Evolutionary conservation across 2,797 vertebrate genomes (phyloP), one percentile per base, ranked within the genome.

Genomic region (Epinephelus coioides): DNA sequence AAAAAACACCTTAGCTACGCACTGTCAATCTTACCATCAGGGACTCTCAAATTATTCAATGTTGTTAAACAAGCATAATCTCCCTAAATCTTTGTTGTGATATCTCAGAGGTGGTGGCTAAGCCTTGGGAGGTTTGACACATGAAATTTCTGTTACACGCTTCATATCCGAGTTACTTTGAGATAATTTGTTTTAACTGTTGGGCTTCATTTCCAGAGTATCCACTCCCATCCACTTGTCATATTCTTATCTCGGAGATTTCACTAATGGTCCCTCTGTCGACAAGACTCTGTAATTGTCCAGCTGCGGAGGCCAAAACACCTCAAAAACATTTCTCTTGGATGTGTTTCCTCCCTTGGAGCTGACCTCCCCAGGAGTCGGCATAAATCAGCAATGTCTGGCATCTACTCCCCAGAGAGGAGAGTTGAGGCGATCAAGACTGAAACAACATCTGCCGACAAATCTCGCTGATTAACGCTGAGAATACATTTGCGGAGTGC

Each of bases 301-400:
- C 21, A 64, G 79, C 47, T 49, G 65, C 21, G 14, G 10, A 77
- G 71, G 72, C 76, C 81, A 83, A 70, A 87, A 83, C 69, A 72
- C 46, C 38, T 61, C 55, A 82, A 68, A 85, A 90, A 88, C 81
- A 90, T 91, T 92, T 88, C 34, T 76, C 61, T 88, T 93, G 89
- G 86, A 83, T 78, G 70, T 12, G 18, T 64, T 78, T 82, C 64
- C 46, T 79, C 76, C 44, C 71, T 60, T 68, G 59, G 49, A 74
- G 49, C 73, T 86, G 87, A 88, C 77, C 79, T 86, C 72, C 56
- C 12, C 25, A 3, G 49, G 64, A 40, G 69, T 80, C 49, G 8
- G 56, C 55, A 81, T 92, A 78, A 87, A 92, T 90, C 88, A 88
- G 19, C 4, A 49, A 83, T 78, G 57, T 80, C 75, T 87, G 76